A percentile compares a stretch with the other conserved stretches of the same genome.
phyloP scores from a whole-genome alignment of 2,113 vertebrate species.

The Solenodon paradoxus region DNA sequence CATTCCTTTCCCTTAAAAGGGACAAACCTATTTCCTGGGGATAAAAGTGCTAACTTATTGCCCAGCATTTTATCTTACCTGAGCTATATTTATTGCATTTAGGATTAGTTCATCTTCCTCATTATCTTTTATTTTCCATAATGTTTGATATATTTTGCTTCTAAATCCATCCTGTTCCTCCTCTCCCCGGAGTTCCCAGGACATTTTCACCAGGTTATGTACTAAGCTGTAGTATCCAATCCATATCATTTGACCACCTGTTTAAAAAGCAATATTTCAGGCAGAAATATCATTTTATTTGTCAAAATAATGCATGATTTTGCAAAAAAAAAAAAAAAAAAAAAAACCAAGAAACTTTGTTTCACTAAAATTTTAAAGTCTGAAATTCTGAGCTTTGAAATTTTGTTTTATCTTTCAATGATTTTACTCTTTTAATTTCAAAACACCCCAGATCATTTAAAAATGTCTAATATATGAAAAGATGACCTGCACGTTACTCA shows the following conservation, averaged over 20 bases:
- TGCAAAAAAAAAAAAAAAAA: not conserved
- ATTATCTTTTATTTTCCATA: constrained; percentile 35
- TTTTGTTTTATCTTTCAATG: not conserved
- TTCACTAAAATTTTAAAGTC: not conserved
- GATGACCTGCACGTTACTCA: not conserved
- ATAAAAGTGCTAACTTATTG: not conserved
- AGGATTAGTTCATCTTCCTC: constrained; percentile 54
- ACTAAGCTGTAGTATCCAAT: constrained; percentile 69
- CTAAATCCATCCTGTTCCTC: constrained; percentile 65
- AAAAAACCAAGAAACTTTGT: not conserved
- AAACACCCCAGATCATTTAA: not conserved
- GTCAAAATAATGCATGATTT: not conserved
- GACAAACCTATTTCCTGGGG: not conserved
- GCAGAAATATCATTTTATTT: not conserved
- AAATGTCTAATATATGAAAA: constrained; percentile 15
- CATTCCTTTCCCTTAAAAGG: not conserved
- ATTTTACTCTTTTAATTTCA: not conserved
- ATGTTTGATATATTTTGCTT: constrained; percentile 50
- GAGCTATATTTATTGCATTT: constrained; percentile 49
- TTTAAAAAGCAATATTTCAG: not conserved
- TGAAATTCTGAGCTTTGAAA: not conserved
- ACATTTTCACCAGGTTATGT: constrained; percentile 74
- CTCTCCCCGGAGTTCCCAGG: constrained; percentile 59
- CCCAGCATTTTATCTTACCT: constrained; percentile 27
- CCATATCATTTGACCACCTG: constrained; percentile 72